Evolutionary conservation across 64 coral and sea anemone species (phyloP).

Genomic region (Anthopleura sola): DNA sequence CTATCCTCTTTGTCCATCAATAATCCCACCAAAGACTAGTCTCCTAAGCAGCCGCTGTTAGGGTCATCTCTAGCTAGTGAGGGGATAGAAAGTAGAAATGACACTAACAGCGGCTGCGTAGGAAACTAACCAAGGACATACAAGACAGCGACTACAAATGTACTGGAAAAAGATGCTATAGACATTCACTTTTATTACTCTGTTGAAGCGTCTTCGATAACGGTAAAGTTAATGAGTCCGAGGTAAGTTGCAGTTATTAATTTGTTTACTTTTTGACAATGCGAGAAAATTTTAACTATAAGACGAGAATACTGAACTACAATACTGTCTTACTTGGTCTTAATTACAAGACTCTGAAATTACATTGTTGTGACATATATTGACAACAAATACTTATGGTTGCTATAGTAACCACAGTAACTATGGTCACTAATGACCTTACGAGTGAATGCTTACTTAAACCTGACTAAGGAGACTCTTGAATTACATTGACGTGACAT

Average conservation of each 20-base stretch:
- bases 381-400: too few relatives aligned
- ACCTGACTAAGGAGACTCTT: too few relatives aligned
- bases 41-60: too few relatives aligned
- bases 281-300: background rate
- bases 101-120: too few relatives aligned
- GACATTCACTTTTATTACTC: too few relatives aligned
- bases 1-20: too few relatives aligned
- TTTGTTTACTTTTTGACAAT: background rate
- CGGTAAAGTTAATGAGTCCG: background rate
- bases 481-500: background rate
- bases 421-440: background rate
- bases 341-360: background rate
- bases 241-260: background rate
- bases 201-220: background rate
- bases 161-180: background rate
- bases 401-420: background rate
- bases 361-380: background rate
- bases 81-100: too few relatives aligned
- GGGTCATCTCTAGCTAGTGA: too few relatives aligned
- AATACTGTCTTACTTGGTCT: background rate
- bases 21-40: too few relatives aligned
- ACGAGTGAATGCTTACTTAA: too few relatives aligned
- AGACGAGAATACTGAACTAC: too few relatives aligned
- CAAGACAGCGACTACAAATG: background rate
- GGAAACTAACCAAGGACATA: background rate